Percentiles rank a stretch among this genome's conserved stretches.
Conservation (phyloP, 2,797 vertebrate genomes). For the Setipinna tenuifilis region DNA sequence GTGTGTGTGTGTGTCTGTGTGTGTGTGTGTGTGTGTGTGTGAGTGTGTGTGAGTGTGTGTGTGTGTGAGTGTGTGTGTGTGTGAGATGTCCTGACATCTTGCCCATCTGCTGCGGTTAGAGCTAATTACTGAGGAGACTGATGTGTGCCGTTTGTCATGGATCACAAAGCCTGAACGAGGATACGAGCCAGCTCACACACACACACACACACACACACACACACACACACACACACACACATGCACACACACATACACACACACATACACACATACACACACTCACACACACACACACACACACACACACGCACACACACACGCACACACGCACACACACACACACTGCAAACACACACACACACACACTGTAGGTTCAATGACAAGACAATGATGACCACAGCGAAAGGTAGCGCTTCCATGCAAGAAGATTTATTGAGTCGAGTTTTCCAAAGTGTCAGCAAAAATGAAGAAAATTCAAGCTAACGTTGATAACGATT, state of each 20-base stretch:
- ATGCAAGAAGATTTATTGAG: too few species aligned
- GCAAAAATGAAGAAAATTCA: too few species aligned
- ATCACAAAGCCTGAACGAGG: neutral
- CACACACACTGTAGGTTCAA: too few species aligned
- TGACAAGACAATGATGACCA: too few species aligned
- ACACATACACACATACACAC: slow-evolving; percentile 30
- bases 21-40: slow-evolving; percentile 37
- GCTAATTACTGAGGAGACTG: neutral
- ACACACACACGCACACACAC: slow-evolving; percentile 19
- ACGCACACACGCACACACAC: neutral
- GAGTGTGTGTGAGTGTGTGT: slow-evolving; percentile 30
- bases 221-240: too few species aligned
- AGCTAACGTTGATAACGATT: too few species aligned
- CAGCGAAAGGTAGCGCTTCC: too few species aligned
- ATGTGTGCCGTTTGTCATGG: neutral
- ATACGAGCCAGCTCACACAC: neutral
- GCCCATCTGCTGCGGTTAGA: neutral
- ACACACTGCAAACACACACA: slow-evolving; percentile 1
- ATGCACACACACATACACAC: slow-evolving; percentile 22
- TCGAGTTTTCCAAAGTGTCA: too few species aligned
- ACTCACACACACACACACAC: slow-evolving; percentile 14
- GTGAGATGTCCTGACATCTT: slow-evolving; percentile 5
- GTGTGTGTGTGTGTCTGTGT: slow-evolving; percentile 11
- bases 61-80: slow-evolving; percentile 31
- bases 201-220: neutral